Evolutionary conservation across 2,888 invertebrate genomes (phyloP), one percentile per base, ranked within the genome.

Genomic region (Aspidiotus destructor): DNA sequence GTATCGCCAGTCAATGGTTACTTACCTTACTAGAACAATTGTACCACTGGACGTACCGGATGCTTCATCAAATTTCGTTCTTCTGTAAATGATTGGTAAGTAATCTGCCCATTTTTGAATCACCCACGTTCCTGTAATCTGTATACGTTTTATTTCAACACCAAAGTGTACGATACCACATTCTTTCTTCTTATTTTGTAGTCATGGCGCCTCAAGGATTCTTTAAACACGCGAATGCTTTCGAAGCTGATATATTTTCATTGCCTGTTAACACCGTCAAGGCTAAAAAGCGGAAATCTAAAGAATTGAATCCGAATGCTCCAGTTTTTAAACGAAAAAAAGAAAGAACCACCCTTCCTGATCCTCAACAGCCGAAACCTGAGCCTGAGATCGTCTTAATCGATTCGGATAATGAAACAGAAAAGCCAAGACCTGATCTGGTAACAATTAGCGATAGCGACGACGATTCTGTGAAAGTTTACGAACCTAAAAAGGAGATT

Each of bases 151-250:
- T 28, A 28, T 28, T 28, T 28, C 5, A 5, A 5, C 28, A 28
- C 5, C 28, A 5, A 28, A 28, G 28, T 28, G 5, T 28, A 28
- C 28, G 28, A 28, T 28, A n/a, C 11, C 48, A 11, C 11, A 52
- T 52, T n/a, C 52, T n/a, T 52, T 16, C 15, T 54, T 54, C n/a
- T 52, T 52, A 2, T 54, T 54, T 54, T n/a, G n/a, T 8, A 54
- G 55, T 16, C 13, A 54, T 54, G 55, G 55, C 55, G 9, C 55
- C 55, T 54, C 55, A 54, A 54, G 55, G 17, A n/a, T 54, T 17
- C 55, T 7, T 8, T 17, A 54, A 54, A 54, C 55, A 17, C 17
- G 8, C 55, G 5, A 28, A 28, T n/a, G 9, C 55, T 17, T 17
- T 16, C 9, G n/a, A 16, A 16, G 15, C 55, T 9, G 55, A 54